Evolutionary conservation across 2,113 vertebrate species (phyloP), one percentile per base, ranked within the genome.

Genomic region (Mustela nigripes): DNA sequence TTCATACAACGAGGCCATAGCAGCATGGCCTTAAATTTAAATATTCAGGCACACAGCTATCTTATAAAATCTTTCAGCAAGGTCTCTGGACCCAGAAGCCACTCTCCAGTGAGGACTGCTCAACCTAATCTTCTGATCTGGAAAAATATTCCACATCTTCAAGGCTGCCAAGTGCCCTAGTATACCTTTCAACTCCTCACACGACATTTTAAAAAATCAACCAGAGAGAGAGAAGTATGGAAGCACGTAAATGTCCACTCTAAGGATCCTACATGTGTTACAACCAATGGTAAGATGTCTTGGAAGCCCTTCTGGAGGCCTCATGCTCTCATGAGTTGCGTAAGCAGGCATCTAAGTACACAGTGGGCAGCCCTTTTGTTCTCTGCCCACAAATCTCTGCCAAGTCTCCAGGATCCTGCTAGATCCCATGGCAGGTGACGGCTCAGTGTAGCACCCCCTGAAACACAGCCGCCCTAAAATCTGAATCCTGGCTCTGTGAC

Each of bases 331-430:
- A 4, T 11, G 93, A 79, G 80, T 74, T 78, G 71, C 10, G 15
- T 39, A 84, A 79, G 24, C 15, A 76, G 63, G 48, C 50, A 78
- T 18, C 60, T 65, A n/a, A 71, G 8, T 14, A 48, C 36, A 48
- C 1, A 5, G 71, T 5, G 22, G 24, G 26, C 19, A 90, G 69
- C 3, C 50, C 73, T 89, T 80, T 78, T 11, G 56, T 92, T 71
- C 36, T 60, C 84, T n/a, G 6, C 50, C 79, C 76, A 36, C 63
- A 65, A 84, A 84, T 50, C 73, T 95, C 87, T 74, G 62, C 67
- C 76, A 60, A 11, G 48, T 79, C 93, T 87, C 79, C 56, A 85
- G 89, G 60, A 96, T 84, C 39, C 90, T 92, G 11, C 53, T 50
- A 67, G 60, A 58, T 60, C 81, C 21, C 26, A 36, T 0, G 1